Conservation (phyloP, 2,888 invertebrate species). For the Cyaniris semiargus region DNA sequence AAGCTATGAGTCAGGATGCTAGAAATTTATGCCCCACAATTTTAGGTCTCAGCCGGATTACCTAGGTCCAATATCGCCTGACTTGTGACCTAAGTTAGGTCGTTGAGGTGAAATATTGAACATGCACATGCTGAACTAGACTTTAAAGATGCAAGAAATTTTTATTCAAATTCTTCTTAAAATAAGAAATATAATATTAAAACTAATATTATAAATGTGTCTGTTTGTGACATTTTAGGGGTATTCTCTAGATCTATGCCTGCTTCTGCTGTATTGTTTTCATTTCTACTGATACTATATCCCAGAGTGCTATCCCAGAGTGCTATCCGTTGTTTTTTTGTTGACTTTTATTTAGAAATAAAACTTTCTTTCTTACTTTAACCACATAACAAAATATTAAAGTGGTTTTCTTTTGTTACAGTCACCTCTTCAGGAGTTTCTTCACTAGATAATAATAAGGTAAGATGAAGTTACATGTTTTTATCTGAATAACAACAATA, state of each 20-base stretch:
- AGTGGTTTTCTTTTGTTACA: not conserved
- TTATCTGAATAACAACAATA: not conserved
- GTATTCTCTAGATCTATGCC: too few species aligned
- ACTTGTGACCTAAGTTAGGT: constrained; percentile 9
- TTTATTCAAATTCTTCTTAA: not conserved
- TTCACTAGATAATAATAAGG: constrained; percentile 22
- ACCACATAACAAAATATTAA: not conserved
- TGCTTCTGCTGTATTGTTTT: too few species aligned
- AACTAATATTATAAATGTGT: too few species aligned
- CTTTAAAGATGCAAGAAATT: not conserved
- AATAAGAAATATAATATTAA: too few species aligned
- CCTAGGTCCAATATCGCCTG: constrained; percentile 5
- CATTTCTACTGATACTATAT: too few species aligned
- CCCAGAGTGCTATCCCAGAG: too few species aligned
- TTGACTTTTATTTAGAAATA: too few species aligned
- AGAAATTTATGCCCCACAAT: constrained; percentile 5
- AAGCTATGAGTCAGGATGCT: not conserved
- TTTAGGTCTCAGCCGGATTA: constrained; percentile 10
- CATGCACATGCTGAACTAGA: not conserved
- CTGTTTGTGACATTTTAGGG: too few species aligned
- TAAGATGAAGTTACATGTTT: not conserved
- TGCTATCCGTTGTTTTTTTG: too few species aligned
- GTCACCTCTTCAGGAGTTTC: constrained; percentile 7
- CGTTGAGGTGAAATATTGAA: constrained; percentile 9
- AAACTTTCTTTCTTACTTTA: not conserved